These are phyloP conservation scores for Calliphora vicina DNA, from an alignment of 1,140 invertebrate genomes.

Conservation along the genomic window DNA sequence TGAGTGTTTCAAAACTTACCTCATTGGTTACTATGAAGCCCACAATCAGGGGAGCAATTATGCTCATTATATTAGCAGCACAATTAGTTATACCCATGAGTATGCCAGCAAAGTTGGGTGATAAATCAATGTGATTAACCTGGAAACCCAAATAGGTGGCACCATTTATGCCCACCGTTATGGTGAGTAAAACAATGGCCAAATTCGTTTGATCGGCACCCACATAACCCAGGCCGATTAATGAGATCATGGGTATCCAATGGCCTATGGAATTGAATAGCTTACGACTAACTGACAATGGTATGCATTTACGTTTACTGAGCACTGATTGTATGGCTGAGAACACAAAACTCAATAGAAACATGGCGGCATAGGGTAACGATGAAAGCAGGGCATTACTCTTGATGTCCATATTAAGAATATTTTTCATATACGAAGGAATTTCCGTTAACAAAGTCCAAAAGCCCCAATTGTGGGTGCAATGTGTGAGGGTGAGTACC, in stretches of 20 bases:
- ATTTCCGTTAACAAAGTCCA: slow-evolving; percentile 93
- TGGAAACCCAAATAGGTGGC: slow-evolving; percentile 76
- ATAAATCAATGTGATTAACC: slow-evolving; percentile 77
- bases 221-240: slow-evolving; percentile 72
- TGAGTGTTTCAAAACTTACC: slow-evolving; percentile 61
- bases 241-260: slow-evolving; percentile 69
- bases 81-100: slow-evolving; percentile 78
- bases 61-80: slow-evolving; percentile 76
- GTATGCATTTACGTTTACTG: slow-evolving; percentile 67
- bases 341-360: slow-evolving; percentile 71
- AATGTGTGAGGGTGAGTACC: slow-evolving; percentile 83
- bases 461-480: slow-evolving; percentile 93
- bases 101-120: slow-evolving; percentile 79
- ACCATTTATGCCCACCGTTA: slow-evolving; percentile 81
- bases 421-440: slow-evolving; percentile 87
- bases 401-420: slow-evolving; percentile 80
- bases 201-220: slow-evolving; percentile 63
- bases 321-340: slow-evolving; percentile 66
- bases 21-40: slow-evolving; percentile 71
- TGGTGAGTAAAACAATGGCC: slow-evolving; percentile 70
- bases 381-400: slow-evolving; percentile 78
- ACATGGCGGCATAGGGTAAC: slow-evolving; percentile 81
- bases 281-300: slow-evolving; percentile 70
- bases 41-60: slow-evolving; percentile 74
- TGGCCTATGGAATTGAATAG: slow-evolving; percentile 73